phyloP scores from a whole-genome alignment of 2,113 vertebrate species.

The Cryptotis parvus region DNA sequence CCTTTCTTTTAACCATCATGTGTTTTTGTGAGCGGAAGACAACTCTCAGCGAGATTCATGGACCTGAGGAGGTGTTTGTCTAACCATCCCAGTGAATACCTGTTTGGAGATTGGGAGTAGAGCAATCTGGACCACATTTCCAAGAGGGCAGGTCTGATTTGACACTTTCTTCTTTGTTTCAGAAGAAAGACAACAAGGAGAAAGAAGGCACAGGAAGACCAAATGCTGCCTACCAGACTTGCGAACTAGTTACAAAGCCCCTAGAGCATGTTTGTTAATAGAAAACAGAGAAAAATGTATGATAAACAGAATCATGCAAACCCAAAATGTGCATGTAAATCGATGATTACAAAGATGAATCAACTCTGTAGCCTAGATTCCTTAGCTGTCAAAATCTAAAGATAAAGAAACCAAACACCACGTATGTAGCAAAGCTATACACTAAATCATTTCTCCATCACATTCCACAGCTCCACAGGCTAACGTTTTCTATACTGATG shows the following conservation, averaged over 20 bases:
- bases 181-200: conserved; percentile 64
- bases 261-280: conserved; percentile 81
- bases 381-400: conserved; percentile 81
- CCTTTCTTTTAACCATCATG: neutral
- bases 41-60: neutral
- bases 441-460: conserved; percentile 84
- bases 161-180: conserved; percentile 79
- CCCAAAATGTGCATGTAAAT: conserved; percentile 75
- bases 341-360: conserved; percentile 77
- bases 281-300: conserved; percentile 82
- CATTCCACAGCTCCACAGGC: conserved; percentile 84
- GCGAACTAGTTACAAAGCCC: conserved; percentile 77
- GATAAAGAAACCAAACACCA: conserved; percentile 82
- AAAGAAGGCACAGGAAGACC: conserved; percentile 35
- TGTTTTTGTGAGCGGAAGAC: neutral
- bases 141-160: conserved; percentile 76
- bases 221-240: conserved; percentile 59
- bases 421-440: conserved; percentile 80
- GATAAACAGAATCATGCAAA: conserved; percentile 78
- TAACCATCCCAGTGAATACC: conserved; percentile 35
- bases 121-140: conserved; percentile 81
- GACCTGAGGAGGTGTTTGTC: neutral
- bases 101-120: conserved; percentile 81
- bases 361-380: conserved; percentile 73
- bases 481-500: conserved; percentile 88